These are phyloP conservation scores for Pangasius krempfi DNA, from an alignment of 2,797 vertebrate genomes.

Conservation along the genomic window DNA sequence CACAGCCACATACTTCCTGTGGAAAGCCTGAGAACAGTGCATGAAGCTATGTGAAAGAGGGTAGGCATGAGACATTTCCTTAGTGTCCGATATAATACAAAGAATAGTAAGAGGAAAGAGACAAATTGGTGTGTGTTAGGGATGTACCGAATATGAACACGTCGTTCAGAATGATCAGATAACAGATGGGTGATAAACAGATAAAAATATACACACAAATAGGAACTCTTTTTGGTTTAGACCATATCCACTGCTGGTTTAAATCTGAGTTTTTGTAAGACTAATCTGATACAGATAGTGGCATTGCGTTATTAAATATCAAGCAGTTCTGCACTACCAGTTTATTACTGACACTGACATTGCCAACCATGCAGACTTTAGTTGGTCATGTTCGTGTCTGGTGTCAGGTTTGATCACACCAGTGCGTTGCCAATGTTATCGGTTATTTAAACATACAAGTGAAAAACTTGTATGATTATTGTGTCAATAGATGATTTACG, in stretches of 20 bases:
- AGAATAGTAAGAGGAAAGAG: not conserved
- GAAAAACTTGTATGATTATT: not conserved
- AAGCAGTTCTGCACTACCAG: not conserved
- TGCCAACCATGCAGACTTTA: not conserved
- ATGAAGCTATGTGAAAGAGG: not conserved
- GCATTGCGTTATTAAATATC: not conserved
- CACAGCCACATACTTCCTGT: conserved; percentile 20
- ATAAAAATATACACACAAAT: not conserved
- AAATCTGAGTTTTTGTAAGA: not conserved
- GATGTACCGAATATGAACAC: not conserved
- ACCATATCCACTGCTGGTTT: not conserved
- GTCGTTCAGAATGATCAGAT: not conserved
- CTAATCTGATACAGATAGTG: not conserved
- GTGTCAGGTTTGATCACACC: not conserved
- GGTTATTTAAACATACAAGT: not conserved
- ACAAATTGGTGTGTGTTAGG: not conserved
- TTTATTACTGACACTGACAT: not conserved
- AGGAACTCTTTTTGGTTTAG: not conserved
- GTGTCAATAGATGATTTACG: not conserved
- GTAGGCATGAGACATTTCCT: not conserved
- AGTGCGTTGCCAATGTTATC: not conserved
- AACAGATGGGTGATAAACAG: not conserved
- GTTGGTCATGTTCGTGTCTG: not conserved
- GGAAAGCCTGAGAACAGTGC: conserved; percentile 25
- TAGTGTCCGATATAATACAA: not conserved